phyloP scores from a whole-genome alignment of 92 coral and sea anemone species.

The Nematostella vectensis region DNA sequence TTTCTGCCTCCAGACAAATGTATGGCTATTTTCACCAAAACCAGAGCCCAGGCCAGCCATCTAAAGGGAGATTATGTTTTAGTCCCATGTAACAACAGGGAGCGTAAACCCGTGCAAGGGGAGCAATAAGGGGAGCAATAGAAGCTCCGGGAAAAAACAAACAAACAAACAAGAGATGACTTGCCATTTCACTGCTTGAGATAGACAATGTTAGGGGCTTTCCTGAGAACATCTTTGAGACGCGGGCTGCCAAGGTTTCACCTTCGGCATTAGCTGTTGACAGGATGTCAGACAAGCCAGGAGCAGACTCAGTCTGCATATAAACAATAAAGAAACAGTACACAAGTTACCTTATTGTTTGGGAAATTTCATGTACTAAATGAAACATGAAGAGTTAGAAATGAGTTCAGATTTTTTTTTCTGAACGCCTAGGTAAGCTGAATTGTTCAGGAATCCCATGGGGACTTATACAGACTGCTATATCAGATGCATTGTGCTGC shows the following conservation, averaged over 20 bases:
- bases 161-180: no score
- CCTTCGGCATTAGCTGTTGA: slow-evolving; percentile 38
- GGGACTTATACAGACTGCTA: no score
- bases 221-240: slow-evolving; percentile 53
- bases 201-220: slow-evolving; percentile 59
- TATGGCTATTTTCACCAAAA: slow-evolving; percentile 58
- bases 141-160: background rate
- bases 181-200: slow-evolving; percentile 62
- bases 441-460: no score
- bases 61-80: slow-evolving; percentile 19
- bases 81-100: no score
- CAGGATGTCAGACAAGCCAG: slow-evolving; percentile 48
- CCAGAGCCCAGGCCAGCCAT: slow-evolving; percentile 66
- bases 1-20: slow-evolving; percentile 55
- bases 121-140: background rate
- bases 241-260: slow-evolving; percentile 57
- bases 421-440: no score
- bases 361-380: no score
- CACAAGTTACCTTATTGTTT: no score
- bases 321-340: background rate
- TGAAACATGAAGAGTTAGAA: no score
- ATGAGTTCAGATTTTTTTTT: no score
- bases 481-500: no score
- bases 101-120: background rate
- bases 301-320: slow-evolving; percentile 30